phyloP scores from a whole-genome alignment of 2,888 invertebrate species.

The Kryphioiulus occultus region DNA sequence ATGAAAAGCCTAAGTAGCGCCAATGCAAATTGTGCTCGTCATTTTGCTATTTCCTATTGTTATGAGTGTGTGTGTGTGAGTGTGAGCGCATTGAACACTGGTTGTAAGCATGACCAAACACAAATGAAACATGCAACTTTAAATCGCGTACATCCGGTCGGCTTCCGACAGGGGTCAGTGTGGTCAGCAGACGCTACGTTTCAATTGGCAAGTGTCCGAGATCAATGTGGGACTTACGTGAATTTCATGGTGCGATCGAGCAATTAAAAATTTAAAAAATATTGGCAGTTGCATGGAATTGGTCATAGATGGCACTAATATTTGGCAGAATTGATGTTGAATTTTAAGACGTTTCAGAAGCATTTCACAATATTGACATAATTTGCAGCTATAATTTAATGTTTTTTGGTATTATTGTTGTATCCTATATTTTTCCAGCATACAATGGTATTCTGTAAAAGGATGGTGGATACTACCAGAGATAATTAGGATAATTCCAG shows the following conservation, averaged over 20 bases:
- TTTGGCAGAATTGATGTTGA: neutral
- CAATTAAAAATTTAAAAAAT: no score
- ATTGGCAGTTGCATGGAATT: neutral
- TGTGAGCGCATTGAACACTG: neutral
- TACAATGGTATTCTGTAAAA: no score
- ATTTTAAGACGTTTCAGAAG: no score
- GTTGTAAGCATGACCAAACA: neutral
- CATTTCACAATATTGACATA: no score
- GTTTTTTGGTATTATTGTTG: no score
- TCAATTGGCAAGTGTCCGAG: neutral
- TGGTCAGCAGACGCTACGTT: neutral
- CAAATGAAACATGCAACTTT: neutral
- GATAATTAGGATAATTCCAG: no score
- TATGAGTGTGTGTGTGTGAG: neutral
- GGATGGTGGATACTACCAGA: no score
- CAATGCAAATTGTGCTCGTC: constrained; percentile 9
- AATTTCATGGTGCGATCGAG: neutral
- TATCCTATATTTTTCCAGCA: no score
- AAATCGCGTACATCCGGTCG: neutral
- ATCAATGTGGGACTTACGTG: neutral
- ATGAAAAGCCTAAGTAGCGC: neutral
- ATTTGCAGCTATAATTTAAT: no score
- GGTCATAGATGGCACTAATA: neutral
- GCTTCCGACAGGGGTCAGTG: neutral
- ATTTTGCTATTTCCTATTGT: constrained; percentile 13